Evolutionary conservation across 2,113 vertebrate species (phyloP).

Genomic region (Rhabdomys dilectus): DNA sequence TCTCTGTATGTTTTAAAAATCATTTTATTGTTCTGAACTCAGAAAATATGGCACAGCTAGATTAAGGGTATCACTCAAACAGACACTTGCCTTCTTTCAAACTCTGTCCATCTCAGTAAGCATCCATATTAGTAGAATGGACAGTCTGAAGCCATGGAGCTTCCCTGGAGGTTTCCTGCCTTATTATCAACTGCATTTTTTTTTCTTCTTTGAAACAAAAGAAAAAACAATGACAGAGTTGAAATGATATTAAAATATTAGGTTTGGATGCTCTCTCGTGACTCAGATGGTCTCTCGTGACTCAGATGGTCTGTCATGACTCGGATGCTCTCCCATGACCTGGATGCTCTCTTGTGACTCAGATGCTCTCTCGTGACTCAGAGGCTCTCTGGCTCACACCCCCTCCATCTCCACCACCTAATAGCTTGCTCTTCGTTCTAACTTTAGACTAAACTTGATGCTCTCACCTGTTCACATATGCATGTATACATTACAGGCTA

Average conservation of each 20-base stretch:
- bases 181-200: background rate
- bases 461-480: background rate
- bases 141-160: background rate
- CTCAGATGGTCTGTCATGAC: too few species aligned
- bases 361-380: too few species aligned
- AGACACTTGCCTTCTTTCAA: too few species aligned
- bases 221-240: background rate
- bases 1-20: background rate
- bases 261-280: background rate
- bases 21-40: background rate
- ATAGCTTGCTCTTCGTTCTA: background rate
- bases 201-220: background rate
- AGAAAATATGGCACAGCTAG: background rate
- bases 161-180: background rate
- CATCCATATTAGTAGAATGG: background rate
- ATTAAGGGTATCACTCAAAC: background rate
- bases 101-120: too few species aligned
- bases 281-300: too few species aligned
- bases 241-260: background rate
- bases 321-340: too few species aligned
- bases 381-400: background rate
- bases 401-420: too few species aligned
- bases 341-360: too few species aligned
- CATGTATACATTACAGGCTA: background rate
- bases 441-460: too few species aligned